Evolutionary conservation across 2,113 vertebrate genomes (phyloP), one percentile per base, ranked within the genome.

Genomic region (Naja naja): DNA sequence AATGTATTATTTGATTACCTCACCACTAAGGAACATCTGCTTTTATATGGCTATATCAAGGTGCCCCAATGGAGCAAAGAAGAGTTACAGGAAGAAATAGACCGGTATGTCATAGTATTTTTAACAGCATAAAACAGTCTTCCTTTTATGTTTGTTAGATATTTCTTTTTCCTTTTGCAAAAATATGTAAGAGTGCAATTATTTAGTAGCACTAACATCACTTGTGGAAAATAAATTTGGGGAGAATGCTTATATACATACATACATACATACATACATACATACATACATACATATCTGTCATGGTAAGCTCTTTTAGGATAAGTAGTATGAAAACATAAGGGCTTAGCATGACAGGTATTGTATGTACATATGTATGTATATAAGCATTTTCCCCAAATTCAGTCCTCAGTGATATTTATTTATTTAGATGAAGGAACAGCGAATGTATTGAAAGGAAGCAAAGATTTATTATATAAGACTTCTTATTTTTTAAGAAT

Each of bases 1-100:
- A 98, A 99, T 0, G 99, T 99, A 91, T 97, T 99, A 90, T 99
- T 99, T 92, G 98, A 98, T 93, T 98, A 99, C 94, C 98, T 99
- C 94, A 99, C 99, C 56, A 97, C 98, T 22, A 98, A 99, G 93
- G 99, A 99, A 49, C 99, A 99, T 95, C 97, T 99, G 54, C 96
- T 99, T 93, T 97, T 99, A 3, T 99, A 99, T 0, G 98, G 98
- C 27, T 98, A 98, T 96, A 98, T 99, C 96, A 99, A 99, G 94
- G 98, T 98, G 49, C 99, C 99, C 27, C 98, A 98, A 8, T 99
- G 99, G 98, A 98, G 97, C 52, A 96, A 92, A 27, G 93, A 96
- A 20, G 97, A 99, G 94, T 98, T 99, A 93, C 97, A 95, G 0
- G 97, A 98, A 54, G 98, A 99, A 98, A 98, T 99, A 18, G 97